Evolutionary conservation across 2,797 vertebrate species (phyloP), one percentile per base, ranked within the genome.

Genomic region (Chanos chanos): DNA sequence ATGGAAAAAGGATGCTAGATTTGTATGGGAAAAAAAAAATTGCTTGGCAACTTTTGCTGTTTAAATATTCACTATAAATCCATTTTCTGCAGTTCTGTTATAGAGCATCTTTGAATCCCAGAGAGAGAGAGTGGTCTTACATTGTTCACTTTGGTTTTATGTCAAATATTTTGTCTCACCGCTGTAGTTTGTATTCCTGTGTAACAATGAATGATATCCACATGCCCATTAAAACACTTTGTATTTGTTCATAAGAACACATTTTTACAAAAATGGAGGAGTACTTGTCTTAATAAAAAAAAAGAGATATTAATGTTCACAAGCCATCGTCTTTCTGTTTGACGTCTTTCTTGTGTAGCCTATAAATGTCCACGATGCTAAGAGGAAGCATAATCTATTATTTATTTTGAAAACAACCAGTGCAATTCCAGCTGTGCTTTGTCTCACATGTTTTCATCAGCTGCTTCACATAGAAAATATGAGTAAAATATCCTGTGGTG

Each of bases 241-340:
- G 96, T 97, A 97, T 97, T 87, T 93, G 94, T 94, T 94, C 91
- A 92, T 91, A 89, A 93, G 91, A 91, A 75, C 40, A 89, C 93
- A 95, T 97, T 97, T 98, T 97, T 97, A 96, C 92, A 95, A 92
- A 96, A 91, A 93, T 91, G 90, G 91, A 95, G 92, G 94, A 94
- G 91, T 97, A 92, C 93, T 94, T 96, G 96, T 97, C 95, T 97
- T 97, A 96, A 97, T 97, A 96, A 97, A 96, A 96, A n/a, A 94
- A 57, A 71, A 89, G 84, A 88, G 89, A 89, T 89, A 87, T 98
- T 93, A 95, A 98, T 96, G 96, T 97, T 94, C 91, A 88, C 87
- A 90, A 49, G 18, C 40, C 40, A 56, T 43, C 64, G n/a, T n/a
- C n/a, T n/a, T n/a, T n/a, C n/a, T n/a, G n/a, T n/a, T n/a, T n/a